Conservation (phyloP, 2,113 vertebrate species). For the Cariama cristata region DNA sequence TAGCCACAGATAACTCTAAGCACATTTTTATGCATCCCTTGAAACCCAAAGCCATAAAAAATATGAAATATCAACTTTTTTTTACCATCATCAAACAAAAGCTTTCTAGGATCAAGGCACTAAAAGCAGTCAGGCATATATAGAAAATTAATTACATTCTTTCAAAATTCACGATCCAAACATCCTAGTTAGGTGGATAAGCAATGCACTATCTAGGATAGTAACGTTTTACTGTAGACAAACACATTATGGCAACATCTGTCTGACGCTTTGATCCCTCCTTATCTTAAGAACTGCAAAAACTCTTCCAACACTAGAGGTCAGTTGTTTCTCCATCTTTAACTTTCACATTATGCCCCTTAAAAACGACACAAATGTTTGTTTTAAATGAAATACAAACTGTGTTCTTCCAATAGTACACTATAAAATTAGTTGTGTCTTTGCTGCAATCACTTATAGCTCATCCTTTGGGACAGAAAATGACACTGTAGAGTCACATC, state of each 20-base stretch:
- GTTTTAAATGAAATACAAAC: background rate
- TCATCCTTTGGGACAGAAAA: background rate
- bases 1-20: background rate
- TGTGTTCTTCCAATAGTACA: background rate
- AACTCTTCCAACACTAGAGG: background rate
- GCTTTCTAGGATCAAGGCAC: background rate
- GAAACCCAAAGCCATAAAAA: background rate
- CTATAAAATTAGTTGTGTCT: background rate
- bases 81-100: background rate
- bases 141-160: background rate
- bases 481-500: background rate
- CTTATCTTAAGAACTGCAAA: background rate
- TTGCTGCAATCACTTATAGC: background rate
- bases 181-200: too few relatives aligned
- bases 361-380: background rate
- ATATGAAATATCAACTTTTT: background rate
- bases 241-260: background rate
- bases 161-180: background rate
- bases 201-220: rapidly evolving
- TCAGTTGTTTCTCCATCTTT: background rate
- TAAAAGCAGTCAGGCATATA: background rate
- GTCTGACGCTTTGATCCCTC: background rate
- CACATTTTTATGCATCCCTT: background rate
- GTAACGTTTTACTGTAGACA: rapidly evolving
- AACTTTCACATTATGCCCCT: background rate